Conservation (phyloP, 2,113 vertebrate genomes). For the human region DNA sequence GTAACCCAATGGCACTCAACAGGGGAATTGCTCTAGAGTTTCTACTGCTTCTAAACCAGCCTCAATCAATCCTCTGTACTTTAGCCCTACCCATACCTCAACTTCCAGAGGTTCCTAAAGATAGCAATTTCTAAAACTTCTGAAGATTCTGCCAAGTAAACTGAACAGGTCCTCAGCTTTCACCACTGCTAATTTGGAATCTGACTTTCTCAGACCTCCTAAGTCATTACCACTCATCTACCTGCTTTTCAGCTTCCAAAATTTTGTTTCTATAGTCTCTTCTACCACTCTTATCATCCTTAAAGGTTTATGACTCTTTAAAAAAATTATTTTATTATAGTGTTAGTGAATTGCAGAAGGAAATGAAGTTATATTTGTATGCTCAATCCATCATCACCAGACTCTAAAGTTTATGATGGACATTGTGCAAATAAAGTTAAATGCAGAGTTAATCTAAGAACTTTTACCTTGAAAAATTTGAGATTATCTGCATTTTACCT, state of each 20-base stretch:
- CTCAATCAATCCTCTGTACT: not conserved
- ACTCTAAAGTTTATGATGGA: not conserved
- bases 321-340: not conserved
- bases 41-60: not conserved
- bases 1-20: not conserved
- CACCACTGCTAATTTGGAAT: not conserved
- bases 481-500: constrained; percentile 9
- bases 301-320: not conserved
- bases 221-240: not conserved
- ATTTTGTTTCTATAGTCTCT: not conserved
- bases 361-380: not conserved
- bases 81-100: not conserved
- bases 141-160: not conserved
- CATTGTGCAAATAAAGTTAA: not conserved
- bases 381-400: not conserved
- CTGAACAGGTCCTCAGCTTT: not conserved
- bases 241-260: not conserved
- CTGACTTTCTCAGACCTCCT: not conserved
- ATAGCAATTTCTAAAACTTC: not conserved
- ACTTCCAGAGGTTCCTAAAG: not conserved
- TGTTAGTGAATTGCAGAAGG: not conserved
- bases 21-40: not conserved
- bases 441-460: not conserved
- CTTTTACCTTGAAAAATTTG: not conserved
- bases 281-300: not conserved